These are phyloP conservation scores for Brachionus paranguensis DNA, from an alignment of 1,140 invertebrate genomes.

Conservation along the genomic window DNA sequence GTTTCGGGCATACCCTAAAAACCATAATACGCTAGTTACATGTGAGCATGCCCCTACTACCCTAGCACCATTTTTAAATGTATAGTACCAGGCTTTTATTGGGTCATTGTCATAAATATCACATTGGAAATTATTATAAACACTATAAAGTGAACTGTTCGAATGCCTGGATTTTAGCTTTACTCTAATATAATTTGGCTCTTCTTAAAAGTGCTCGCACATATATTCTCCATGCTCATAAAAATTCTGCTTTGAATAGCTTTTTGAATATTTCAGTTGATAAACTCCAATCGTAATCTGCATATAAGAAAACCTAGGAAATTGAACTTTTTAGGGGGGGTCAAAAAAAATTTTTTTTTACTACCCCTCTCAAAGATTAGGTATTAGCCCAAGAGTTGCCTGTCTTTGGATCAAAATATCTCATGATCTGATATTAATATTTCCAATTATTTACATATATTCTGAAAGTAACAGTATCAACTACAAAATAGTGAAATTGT, in stretches of 20 bases:
- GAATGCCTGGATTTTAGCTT: background rate
- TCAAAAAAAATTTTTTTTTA: too few species aligned
- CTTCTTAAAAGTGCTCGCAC: background rate
- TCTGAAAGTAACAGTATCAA: too few species aligned
- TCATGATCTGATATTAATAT: too few species aligned
- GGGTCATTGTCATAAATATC: background rate
- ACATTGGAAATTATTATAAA: background rate
- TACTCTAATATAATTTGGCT: background rate
- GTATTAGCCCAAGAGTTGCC: too few species aligned
- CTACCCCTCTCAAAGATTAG: too few species aligned
- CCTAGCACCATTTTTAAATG: background rate
- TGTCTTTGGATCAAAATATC: too few species aligned
- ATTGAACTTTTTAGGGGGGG: too few species aligned
- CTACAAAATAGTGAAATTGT: too few species aligned
- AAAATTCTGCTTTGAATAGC: background rate
- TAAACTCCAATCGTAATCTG: background rate
- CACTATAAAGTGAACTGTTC: background rate
- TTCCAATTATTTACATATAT: too few species aligned
- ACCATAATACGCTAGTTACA: too few species aligned
- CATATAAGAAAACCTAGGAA: too few species aligned
- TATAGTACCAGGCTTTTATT: background rate
- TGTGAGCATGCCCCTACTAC: background rate
- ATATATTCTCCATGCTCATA: background rate
- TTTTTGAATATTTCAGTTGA: background rate
- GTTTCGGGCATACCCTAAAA: too few species aligned